phyloP scores from a whole-genome alignment of 2,113 vertebrate genomes.

The Ginglymostoma cirratum region DNA sequence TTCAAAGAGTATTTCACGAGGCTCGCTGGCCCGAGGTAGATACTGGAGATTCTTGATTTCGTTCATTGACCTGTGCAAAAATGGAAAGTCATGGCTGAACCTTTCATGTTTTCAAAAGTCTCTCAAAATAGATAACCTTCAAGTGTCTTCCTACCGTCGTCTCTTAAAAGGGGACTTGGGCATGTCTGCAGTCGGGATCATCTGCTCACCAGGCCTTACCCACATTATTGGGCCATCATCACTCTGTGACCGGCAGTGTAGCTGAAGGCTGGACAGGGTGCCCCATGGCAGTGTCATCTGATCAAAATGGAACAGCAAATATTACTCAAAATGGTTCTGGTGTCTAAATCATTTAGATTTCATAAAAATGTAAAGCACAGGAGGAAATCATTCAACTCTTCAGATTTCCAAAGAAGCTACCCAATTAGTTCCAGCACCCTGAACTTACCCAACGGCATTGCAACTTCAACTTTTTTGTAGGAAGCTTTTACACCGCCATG shows the following conservation, averaged over 20 bases:
- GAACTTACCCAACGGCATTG: no score
- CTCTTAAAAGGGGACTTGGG: conserved; percentile 97
- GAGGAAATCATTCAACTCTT: background rate
- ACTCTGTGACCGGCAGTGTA: conserved; percentile 91
- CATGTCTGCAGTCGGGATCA: conserved; percentile 96
- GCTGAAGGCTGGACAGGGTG: conserved; percentile 80
- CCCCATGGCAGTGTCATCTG: conserved; percentile 97
- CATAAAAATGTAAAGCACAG: background rate
- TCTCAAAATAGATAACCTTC: background rate
- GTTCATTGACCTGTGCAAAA: conserved; percentile 79
- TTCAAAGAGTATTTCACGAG: conserved; percentile 92
- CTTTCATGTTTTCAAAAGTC: background rate
- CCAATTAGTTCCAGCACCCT: background rate
- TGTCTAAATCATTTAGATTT: background rate
- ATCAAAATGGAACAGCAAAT: background rate
- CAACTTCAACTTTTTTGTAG: background rate
- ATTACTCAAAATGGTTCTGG: background rate
- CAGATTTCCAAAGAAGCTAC: background rate
- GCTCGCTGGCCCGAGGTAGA: conserved; percentile 87
- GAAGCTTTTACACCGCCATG: background rate
- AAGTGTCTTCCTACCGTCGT: conserved; percentile 66
- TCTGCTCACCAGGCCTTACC: conserved; percentile 94
- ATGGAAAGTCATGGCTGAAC: background rate
- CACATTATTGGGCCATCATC: conserved; percentile 97
- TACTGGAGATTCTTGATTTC: conserved; percentile 97